Evolutionary conservation across 2,113 vertebrate genomes (phyloP).

Genomic region (Tapirus terrestris): DNA sequence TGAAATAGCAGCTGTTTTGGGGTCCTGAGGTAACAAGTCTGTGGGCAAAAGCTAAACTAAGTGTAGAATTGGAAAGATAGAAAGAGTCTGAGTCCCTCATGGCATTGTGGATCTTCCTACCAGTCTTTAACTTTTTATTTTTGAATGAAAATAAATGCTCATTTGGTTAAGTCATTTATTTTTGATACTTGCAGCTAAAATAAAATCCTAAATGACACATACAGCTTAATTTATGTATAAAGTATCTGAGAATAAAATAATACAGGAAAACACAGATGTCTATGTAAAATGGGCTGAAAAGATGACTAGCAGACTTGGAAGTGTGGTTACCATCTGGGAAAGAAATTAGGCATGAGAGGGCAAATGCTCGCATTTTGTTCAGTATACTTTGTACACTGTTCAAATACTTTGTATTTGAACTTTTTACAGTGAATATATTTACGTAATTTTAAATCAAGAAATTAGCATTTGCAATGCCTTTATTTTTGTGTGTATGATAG

Average conservation of each 20-base stretch:
- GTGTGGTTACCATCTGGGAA: not conserved
- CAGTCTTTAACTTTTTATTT: not conserved
- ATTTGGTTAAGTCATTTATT: not conserved
- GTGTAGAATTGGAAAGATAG: not conserved
- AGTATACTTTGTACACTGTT: not conserved
- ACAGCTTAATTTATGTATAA: not conserved
- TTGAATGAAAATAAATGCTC: not conserved
- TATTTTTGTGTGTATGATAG: not conserved
- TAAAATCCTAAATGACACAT: not conserved
- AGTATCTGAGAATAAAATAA: not conserved
- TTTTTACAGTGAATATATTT: not conserved
- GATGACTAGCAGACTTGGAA: not conserved
- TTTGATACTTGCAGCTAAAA: not conserved
- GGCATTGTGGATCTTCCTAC: not conserved
- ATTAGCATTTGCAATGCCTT: not conserved
- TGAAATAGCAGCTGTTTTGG: not conserved
- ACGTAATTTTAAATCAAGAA: not conserved
- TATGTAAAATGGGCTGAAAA: not conserved
- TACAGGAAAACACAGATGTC: not conserved
- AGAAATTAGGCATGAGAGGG: not conserved
- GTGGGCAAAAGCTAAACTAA: not conserved
- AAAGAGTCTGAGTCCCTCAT: not conserved
- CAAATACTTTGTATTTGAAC: not conserved
- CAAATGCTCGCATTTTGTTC: not conserved
- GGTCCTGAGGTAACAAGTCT: not conserved